Evolutionary conservation across 1,140 invertebrate species (phyloP).

Genomic region (Drosophila pruinosa): DNA sequence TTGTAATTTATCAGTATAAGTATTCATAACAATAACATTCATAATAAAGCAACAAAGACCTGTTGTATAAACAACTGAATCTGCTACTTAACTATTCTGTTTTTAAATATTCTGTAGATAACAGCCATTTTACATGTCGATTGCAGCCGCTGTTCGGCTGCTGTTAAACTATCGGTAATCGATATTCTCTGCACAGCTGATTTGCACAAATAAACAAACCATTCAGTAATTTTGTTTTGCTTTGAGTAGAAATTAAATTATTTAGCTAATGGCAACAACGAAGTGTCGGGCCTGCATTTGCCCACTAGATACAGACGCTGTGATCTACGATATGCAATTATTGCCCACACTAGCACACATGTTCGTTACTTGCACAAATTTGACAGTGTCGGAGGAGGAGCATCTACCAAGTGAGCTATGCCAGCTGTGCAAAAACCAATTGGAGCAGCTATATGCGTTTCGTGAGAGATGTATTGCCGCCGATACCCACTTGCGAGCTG

Average conservation of each 20-base stretch:
- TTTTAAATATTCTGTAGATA: background rate
- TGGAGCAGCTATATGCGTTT: slow-evolving; percentile 56
- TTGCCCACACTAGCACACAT: slow-evolving; percentile 38
- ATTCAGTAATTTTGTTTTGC: background rate
- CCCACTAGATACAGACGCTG: background rate
- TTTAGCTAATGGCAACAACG: background rate
- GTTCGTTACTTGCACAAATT: slow-evolving; percentile 42
- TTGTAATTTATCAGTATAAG: background rate
- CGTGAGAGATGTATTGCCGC: slow-evolving; percentile 49
- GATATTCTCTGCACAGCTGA: slow-evolving; percentile 7
- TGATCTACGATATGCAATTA: slow-evolving; percentile 28
- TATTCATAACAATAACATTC: too few relatives aligned
- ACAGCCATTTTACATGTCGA: background rate
- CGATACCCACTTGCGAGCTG: slow-evolving; percentile 28
- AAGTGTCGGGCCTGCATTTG: slow-evolving; percentile 54
- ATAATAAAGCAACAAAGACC: too few relatives aligned
- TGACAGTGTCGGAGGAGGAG: background rate
- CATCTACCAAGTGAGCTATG: slow-evolving; percentile 50
- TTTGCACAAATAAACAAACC: slow-evolving; percentile 7
- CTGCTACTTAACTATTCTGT: too few relatives aligned
- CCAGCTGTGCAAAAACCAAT: slow-evolving; percentile 37
- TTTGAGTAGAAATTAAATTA: background rate
- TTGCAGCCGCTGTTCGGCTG: background rate
- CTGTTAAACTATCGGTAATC: background rate
- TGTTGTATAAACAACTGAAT: too few relatives aligned